phyloP scores from a whole-genome alignment of 2,797 vertebrate species.

The Coregonus ussuriensis region DNA sequence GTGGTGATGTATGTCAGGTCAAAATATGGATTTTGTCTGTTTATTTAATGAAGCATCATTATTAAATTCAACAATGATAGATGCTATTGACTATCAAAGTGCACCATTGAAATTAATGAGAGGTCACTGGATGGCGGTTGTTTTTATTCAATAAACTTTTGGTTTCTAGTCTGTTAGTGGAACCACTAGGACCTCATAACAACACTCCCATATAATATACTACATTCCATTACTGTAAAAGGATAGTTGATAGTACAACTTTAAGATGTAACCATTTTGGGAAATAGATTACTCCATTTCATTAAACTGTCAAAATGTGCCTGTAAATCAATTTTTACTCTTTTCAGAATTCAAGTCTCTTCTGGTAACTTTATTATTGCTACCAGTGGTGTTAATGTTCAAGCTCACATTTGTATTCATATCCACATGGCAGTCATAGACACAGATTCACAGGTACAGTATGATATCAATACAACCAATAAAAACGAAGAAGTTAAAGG shows the following conservation, averaged over 20 bases:
- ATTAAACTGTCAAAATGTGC: conserved; percentile 32
- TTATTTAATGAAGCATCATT: conserved; percentile 18
- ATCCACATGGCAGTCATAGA: too few species aligned
- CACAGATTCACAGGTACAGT: too few species aligned
- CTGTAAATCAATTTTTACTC: not conserved
- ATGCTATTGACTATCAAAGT: conserved; percentile 8
- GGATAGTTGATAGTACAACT: conserved; percentile 49
- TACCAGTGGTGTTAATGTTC: not conserved
- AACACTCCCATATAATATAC: conserved; percentile 26
- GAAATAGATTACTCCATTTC: conserved; percentile 60
- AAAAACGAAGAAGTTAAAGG: too few species aligned
- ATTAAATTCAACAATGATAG: conserved; percentile 28
- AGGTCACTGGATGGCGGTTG: not conserved
- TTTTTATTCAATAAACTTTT: not conserved
- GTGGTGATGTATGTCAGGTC: not conserved
- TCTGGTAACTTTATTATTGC: not conserved
- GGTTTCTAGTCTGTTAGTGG: not conserved
- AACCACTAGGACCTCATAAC: conserved; percentile 19
- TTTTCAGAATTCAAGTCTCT: not conserved
- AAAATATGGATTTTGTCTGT: not conserved
- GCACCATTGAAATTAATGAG: not conserved
- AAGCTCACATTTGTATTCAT: not conserved
- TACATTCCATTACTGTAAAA: conserved; percentile 53
- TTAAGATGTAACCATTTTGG: conserved; percentile 57
- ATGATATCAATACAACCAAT: too few species aligned